Evolutionary conservation across 2,113 vertebrate genomes (phyloP), one percentile per base, ranked within the genome.

Genomic region (Tympanuchus pallidicinctus): DNA sequence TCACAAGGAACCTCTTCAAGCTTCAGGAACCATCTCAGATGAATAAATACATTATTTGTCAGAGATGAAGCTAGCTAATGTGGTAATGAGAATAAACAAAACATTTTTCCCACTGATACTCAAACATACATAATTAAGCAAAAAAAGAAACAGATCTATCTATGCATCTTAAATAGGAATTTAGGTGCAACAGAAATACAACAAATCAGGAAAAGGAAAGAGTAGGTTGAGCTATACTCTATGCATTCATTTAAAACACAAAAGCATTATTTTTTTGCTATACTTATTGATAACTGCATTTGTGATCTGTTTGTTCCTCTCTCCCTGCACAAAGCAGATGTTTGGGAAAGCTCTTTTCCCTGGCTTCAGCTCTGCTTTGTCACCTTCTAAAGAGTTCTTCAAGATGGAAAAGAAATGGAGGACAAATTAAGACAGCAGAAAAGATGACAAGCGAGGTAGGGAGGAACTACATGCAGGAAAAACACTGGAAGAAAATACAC

Each of bases 311-410:
- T 19, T 9, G 8, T 32, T 77, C 24, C 21, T 45, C 30, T 42
- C 28, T 5, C 43, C 30, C 10, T 8, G 5, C 1, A 1, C 11
- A 54, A 52, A 2, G 0, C 3, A 80, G 59, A 42, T 32, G 10
- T 21, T 0, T 34, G 10, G 14, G 27, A 69, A 30, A 69, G 59
- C 50, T 5, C 21, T 61, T 70, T 11, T 30, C 25, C 61, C 13
- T 8, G 10, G 11, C 14, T 69, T 82, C 38, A 71, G 28, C 16
- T 80, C 40, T n/a, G 45, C 13, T 57, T 22, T 64, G 16, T 36
- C 69, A 13, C 25, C 12, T 75, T 66, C 50, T 19, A 56, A 12
- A 72, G 19, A 42, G 24, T 60, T 52, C 92, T 81, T 42, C 48
- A 73, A 73, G 45, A 27, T 11, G 8, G 27, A 70, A 80, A 57